Percentiles rank a stretch among this genome's conserved stretches.
Evolutionary conservation across 2,113 vertebrate genomes (phyloP).

Genomic region (Indicator maculatus): DNA sequence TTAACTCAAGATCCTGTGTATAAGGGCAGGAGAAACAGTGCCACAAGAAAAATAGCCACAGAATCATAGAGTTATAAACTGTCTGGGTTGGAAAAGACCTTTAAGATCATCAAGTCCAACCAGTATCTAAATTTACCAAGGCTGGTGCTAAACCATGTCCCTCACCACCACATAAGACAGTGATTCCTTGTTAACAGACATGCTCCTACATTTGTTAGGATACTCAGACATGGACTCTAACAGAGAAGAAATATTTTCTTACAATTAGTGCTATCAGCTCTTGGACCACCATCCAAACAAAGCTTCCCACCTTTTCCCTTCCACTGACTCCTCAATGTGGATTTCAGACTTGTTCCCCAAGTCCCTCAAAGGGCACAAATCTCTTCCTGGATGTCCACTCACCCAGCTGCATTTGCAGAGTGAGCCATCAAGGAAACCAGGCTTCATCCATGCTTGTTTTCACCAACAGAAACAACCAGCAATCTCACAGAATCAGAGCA

Average conservation of each 20-base stretch:
- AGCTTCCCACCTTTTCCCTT: background rate
- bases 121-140: too few species aligned
- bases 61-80: too few species aligned
- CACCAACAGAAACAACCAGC: background rate
- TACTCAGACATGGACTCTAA: background rate
- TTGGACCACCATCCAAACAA: background rate
- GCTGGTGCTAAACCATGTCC: too few species aligned
- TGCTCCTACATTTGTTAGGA: rapidly evolving
- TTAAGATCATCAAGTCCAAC: too few species aligned
- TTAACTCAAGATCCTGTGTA: background rate
- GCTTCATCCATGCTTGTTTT: rapidly evolving
- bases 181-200: background rate
- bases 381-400: background rate
- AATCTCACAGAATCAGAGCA: background rate
- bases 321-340: background rate
- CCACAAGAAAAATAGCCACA: background rate
- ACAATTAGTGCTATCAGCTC: background rate
- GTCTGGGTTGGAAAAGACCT: too few species aligned
- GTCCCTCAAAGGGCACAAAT: background rate
- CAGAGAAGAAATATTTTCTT: background rate
- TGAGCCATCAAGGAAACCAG: background rate
- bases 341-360: background rate
- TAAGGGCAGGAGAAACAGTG: background rate
- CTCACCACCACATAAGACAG: background rate
- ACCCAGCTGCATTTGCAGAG: background rate